Evolutionary conservation across 1,140 invertebrate species (phyloP).

Genomic region (Druon quercuslanigerum): DNA sequence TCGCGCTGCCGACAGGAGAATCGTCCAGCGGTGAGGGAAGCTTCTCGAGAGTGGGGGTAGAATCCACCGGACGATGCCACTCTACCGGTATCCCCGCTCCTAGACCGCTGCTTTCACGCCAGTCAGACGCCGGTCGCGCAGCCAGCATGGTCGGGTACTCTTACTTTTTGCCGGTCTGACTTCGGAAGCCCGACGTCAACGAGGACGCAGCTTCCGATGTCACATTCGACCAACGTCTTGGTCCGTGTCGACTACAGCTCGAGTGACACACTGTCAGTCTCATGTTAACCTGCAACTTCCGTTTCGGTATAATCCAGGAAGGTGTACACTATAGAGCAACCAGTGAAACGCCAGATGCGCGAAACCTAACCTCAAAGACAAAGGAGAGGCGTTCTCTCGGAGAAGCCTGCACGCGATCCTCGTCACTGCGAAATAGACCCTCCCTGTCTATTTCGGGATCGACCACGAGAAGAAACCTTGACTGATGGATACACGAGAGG

Average conservation of each 20-base stretch:
- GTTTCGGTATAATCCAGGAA: neutral
- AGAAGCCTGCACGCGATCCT: slow-evolving; percentile 37
- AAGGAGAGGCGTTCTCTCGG: slow-evolving; percentile 39
- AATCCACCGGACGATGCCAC: slow-evolving; percentile 64
- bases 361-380: slow-evolving; percentile 60
- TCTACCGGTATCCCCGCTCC: slow-evolving; percentile 64
- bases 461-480: neutral
- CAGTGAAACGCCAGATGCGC: slow-evolving; percentile 53
- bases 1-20: neutral
- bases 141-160: slow-evolving; percentile 62
- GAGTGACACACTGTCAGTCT: neutral
- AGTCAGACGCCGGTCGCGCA: slow-evolving; percentile 74
- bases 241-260: neutral
- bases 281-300: neutral
- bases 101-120: slow-evolving; percentile 62
- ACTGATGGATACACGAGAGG: neutral
- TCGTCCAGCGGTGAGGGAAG: slow-evolving; percentile 38
- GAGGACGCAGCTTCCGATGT: slow-evolving; percentile 30
- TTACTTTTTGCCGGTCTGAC: slow-evolving; percentile 31
- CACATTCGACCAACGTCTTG: neutral
- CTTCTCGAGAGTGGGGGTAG: slow-evolving; percentile 50
- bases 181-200: slow-evolving; percentile 33
- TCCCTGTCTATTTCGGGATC: neutral
- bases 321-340: neutral
- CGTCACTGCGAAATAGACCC: slow-evolving; percentile 10